Evolutionary conservation across 1,140 invertebrate genomes (phyloP), one percentile per base, ranked within the genome.

Genomic region (Papilio machaon): DNA sequence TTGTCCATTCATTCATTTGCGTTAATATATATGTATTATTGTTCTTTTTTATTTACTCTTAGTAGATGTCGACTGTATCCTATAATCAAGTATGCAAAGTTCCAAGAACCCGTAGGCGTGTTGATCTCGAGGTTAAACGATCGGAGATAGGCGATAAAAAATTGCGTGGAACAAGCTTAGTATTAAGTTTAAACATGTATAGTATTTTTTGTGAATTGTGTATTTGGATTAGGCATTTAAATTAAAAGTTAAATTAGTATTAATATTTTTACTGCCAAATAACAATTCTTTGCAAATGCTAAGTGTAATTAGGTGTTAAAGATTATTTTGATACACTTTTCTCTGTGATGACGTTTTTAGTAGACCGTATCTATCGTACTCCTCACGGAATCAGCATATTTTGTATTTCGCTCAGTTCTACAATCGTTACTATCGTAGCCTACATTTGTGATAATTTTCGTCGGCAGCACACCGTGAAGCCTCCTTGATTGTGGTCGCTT

Each of bases 71-170:
- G 46, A 74, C 8, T 23, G 43, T 74, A 74, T 49, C 43, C 43
- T 74, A 74, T 74, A 74, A 47, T 49, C n/a, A 74, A 74, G 19
- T 74, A 74, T 74, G 43, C 46, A 74, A 49, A 74, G 73, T 74
- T 74, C 73, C 11, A 23, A 74, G 73, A 74, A 74, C 38, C 15
- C 10, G 73, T 74, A 46, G 73, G 73, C 73, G 73, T 74, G 46
- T 74, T 74, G 73, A 74, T 47, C 73, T 23, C 73, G 73, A 74
- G 73, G 73, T 74, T 74, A 74, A 74, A 74, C 46, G 9, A 74
- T 43, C 7, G 43, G 43, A 74, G 73, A 74, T 47, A 49, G 46
- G 19, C n/a, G 73, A 74, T 74, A 38, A 74, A 74, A 73, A 74
- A 74, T 47, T 47, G 73, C 73, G 47, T 38, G 23, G 13, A 38